Conservation (phyloP, 2,888 invertebrate species). For the Metalampra italica region DNA sequence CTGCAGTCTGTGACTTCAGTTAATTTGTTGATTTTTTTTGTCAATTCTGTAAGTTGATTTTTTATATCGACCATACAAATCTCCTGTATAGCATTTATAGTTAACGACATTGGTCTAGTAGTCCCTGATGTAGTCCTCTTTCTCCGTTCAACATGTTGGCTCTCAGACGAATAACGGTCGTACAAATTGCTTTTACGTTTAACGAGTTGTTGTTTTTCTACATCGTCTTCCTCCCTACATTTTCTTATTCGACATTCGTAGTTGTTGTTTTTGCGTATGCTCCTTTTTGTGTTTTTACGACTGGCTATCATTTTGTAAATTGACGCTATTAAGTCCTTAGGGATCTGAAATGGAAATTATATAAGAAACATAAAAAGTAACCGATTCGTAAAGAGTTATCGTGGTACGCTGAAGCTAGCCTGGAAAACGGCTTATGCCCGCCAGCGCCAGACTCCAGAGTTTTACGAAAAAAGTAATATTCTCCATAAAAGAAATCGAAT, state of each 20-base stretch:
- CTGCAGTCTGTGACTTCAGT: slow-evolving; percentile 51
- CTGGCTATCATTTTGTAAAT: slow-evolving; percentile 87
- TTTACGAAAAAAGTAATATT: too few relatives aligned
- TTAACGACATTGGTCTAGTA: slow-evolving; percentile 53
- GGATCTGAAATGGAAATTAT: slow-evolving; percentile 66
- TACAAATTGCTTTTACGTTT: slow-evolving; percentile 69
- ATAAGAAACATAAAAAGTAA: not conserved
- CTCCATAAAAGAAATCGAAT: too few relatives aligned
- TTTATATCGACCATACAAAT: slow-evolving; percentile 72
- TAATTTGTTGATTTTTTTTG: slow-evolving; percentile 60
- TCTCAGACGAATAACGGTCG: slow-evolving; percentile 63
- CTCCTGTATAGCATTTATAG: slow-evolving; percentile 66
- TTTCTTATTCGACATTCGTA: slow-evolving; percentile 60
- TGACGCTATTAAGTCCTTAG: slow-evolving; percentile 85
- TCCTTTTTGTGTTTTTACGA: slow-evolving; percentile 78
- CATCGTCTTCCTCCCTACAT: slow-evolving; percentile 47
- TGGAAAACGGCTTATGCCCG: too few relatives aligned
- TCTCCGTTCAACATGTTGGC: slow-evolving; percentile 60
- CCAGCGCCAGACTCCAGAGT: too few relatives aligned
- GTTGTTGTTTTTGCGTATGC: slow-evolving; percentile 68
- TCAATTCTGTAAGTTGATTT: slow-evolving; percentile 57
- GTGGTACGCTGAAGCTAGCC: not conserved
- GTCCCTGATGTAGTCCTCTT: slow-evolving; percentile 53
- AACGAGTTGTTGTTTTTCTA: slow-evolving; percentile 39
- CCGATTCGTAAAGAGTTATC: not conserved